Percentiles rank a stretch among this genome's conserved stretches.
Conservation (phyloP, 1,140 invertebrate species). For the Papilio helenus region DNA sequence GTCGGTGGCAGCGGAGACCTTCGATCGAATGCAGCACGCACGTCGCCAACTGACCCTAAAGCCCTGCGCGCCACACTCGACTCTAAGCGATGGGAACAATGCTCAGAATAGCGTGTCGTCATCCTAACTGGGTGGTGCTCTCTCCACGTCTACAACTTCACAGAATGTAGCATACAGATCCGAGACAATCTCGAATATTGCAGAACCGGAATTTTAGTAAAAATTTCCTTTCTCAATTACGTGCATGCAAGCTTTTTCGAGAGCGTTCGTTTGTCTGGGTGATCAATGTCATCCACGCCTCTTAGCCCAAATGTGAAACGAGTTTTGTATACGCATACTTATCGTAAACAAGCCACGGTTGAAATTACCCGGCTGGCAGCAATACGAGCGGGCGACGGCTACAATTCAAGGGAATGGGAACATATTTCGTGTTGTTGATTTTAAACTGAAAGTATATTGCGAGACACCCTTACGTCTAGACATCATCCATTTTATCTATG, state of each 20-base stretch:
- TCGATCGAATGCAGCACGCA: conserved; percentile 55
- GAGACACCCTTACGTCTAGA: conserved; percentile 30
- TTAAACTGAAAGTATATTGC: conserved; percentile 14
- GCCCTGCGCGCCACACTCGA: conserved; percentile 1
- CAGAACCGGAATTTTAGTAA: conserved; percentile 20
- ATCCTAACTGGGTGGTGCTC: background rate
- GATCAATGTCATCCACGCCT: conserved; percentile 35
- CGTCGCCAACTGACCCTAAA: conserved; percentile 18
- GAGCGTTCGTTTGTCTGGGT: conserved; percentile 19
- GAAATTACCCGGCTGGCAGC: conserved; percentile 19
- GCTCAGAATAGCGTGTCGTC: background rate
- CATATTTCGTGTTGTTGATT: conserved; percentile 29
- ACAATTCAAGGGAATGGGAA: conserved; percentile 29
- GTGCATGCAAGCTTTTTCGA: conserved; percentile 23
- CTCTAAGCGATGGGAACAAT: conserved; percentile 20
- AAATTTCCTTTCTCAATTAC: conserved; percentile 33
- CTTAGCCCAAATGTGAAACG: conserved; percentile 31
- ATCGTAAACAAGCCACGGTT: conserved; percentile 30
- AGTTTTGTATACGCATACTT: conserved; percentile 36
- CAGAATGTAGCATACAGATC: conserved; percentile 29
- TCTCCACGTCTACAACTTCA: background rate
- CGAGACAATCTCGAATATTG: background rate
- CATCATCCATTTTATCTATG: conserved; percentile 32
- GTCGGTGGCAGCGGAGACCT: conserved; percentile 59
- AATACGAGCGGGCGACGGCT: conserved; percentile 9